A percentile compares a stretch with the other conserved stretches of the same genome.
These are phyloP conservation scores for Cyprinodon tularosa DNA, from an alignment of 2,113 vertebrate species.

Conservation along the genomic window DNA sequence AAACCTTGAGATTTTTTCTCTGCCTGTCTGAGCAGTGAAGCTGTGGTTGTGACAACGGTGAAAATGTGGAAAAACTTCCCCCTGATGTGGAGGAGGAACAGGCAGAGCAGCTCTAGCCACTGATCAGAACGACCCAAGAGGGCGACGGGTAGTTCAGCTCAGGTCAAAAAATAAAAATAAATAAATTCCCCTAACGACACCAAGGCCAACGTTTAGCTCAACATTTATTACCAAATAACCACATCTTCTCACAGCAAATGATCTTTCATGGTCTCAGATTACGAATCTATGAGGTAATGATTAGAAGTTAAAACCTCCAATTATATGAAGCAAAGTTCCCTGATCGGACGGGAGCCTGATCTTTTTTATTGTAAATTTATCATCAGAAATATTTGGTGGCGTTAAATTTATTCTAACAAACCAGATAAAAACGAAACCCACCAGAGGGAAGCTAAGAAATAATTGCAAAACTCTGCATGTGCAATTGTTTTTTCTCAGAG, in stretches of 20 bases:
- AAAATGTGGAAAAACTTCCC: too few species aligned
- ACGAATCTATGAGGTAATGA: not conserved
- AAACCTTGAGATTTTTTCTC: too few species aligned
- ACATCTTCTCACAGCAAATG: not conserved
- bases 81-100: too few species aligned
- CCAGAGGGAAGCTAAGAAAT: not conserved
- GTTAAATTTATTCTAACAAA: not conserved
- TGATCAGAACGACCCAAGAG: too few species aligned
- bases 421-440: not conserved
- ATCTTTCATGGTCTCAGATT: not conserved
- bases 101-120: too few species aligned
- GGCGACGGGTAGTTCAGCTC: too few species aligned
- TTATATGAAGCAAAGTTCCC: not conserved
- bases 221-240: not conserved
- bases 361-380: not conserved
- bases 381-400: not conserved
- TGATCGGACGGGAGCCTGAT: too few species aligned
- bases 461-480: not conserved
- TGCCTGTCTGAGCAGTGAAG: too few species aligned
- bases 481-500: conserved; percentile 10
- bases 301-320: not conserved
- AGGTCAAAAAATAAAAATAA: too few species aligned
- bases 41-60: too few species aligned
- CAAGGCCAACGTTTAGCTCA: too few species aligned
- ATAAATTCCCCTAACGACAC: too few species aligned